Conservation (phyloP, 1,140 invertebrate genomes). For the Drosophila grimshawi region DNA sequence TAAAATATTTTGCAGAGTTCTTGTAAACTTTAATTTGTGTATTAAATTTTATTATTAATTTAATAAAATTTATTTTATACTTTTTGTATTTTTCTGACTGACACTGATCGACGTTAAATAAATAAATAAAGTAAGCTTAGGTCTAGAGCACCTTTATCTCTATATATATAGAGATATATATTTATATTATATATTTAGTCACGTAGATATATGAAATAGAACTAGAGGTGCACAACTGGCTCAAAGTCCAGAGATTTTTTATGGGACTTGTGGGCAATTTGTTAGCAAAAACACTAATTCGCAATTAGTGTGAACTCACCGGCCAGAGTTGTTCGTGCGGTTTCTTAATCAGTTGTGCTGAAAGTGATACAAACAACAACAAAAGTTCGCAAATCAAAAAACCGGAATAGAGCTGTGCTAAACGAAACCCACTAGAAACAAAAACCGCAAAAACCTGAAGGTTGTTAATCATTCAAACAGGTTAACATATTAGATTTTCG, state of each 20-base stretch:
- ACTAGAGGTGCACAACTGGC: conserved; percentile 7
- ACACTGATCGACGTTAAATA: too few species aligned
- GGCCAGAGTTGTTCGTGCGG: conserved; percentile 31
- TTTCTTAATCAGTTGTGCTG: conserved; percentile 19
- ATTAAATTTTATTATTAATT: too few species aligned
- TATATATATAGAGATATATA: not conserved
- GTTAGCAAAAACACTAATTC: conserved; percentile 27
- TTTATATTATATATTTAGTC: not conserved
- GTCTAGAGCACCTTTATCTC: not conserved
- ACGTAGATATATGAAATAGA: not conserved
- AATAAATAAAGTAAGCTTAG: too few species aligned
- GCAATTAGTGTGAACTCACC: conserved; percentile 24
- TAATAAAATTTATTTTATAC: too few species aligned
- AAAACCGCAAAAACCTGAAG: conserved; percentile 10
- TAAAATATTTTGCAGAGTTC: too few species aligned
- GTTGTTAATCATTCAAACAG: not conserved
- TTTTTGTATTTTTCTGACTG: too few species aligned
- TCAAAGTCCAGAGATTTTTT: conserved; percentile 34
- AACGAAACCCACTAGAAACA: conserved; percentile 10
- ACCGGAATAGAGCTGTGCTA: conserved; percentile 38
- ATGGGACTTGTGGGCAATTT: conserved; percentile 34
- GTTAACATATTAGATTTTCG: too few species aligned
- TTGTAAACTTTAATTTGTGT: too few species aligned
- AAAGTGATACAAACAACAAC: conserved; percentile 5
- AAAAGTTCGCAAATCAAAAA: conserved; percentile 4